Evolutionary conservation across 1,140 invertebrate species (phyloP).

Genomic region (Melipona quadrifasciata): DNA sequence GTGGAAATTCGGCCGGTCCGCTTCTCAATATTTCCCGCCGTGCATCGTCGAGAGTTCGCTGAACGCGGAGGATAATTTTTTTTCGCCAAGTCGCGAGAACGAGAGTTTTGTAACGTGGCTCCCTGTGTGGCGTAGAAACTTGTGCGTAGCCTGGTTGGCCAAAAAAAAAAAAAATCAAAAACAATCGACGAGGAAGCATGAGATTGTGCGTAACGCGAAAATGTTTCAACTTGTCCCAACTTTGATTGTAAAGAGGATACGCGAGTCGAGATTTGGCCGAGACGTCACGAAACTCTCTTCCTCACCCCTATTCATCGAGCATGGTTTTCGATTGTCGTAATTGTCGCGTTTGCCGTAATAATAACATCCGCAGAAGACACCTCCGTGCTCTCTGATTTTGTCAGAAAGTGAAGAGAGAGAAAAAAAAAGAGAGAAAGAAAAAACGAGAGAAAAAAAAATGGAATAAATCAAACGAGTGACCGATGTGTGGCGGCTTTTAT

Average conservation of each 20-base stretch:
- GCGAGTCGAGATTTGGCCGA: not conserved
- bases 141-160: conserved; percentile 28
- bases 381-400: not conserved
- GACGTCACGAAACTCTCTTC: not conserved
- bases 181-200: conserved; percentile 7
- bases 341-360: conserved; percentile 22
- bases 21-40: too few relatives aligned
- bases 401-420: too few relatives aligned
- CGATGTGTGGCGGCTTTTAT: not conserved
- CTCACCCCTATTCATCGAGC: not conserved
- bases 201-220: not conserved
- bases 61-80: not conserved
- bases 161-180: conserved; percentile 10
- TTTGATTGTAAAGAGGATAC: not conserved
- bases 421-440: not conserved
- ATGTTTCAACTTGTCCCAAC: not conserved
- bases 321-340: conserved; percentile 54
- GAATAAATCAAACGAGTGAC: not conserved
- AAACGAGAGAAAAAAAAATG: not conserved
- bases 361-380: not conserved
- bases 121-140: conserved; percentile 1
- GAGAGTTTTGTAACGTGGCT: not conserved
- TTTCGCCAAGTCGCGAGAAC: too few relatives aligned
- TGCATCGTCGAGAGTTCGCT: too few relatives aligned
- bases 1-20: not conserved